A percentile compares a stretch with the other conserved stretches of the same genome.
These are phyloP conservation scores for Micromussa lordhowensis DNA, from an alignment of 92 coral and sea anemone genomes.

Conservation along the genomic window DNA sequence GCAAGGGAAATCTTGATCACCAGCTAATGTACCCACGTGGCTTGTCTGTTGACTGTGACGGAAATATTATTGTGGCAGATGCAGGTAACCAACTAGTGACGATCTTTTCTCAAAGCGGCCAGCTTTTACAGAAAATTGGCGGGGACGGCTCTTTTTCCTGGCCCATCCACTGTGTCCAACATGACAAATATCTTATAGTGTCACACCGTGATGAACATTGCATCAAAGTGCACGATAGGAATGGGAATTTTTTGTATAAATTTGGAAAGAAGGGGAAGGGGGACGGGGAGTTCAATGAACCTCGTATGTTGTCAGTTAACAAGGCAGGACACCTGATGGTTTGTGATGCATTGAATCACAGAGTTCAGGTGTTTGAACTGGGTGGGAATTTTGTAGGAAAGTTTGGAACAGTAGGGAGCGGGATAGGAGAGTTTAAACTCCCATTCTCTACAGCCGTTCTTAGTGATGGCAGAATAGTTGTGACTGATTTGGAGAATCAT, in stretches of 20 bases:
- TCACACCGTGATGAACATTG: no score
- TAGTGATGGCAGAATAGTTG: slow-evolving; percentile 15
- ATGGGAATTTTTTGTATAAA: no score
- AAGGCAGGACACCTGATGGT: slow-evolving; percentile 30
- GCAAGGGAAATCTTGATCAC: slow-evolving; percentile 14
- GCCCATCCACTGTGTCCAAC: no score
- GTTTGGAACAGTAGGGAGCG: neutral
- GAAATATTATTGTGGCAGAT: no score
- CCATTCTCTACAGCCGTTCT: slow-evolving; percentile 20
- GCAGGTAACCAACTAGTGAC: no score
- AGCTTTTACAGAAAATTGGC: no score
- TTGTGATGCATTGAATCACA: neutral
- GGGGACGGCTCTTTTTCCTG: no score
- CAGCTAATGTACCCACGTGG: no score
- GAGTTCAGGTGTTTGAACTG: slow-evolving; percentile 20
- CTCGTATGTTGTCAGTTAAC: slow-evolving; percentile 8
- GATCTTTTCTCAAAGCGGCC: no score
- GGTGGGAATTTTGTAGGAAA: neutral
- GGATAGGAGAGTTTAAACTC: neutral
- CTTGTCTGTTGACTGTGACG: no score
- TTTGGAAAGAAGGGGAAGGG: slow-evolving; percentile 15
- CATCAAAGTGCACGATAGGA: no score
- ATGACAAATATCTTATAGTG: no score
- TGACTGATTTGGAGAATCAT: neutral
- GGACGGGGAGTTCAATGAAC: neutral